A percentile compares a stretch with the other conserved stretches of the same genome.
Evolutionary conservation across 2,888 invertebrate species (phyloP).

Genomic region (Troides aeacus): DNA sequence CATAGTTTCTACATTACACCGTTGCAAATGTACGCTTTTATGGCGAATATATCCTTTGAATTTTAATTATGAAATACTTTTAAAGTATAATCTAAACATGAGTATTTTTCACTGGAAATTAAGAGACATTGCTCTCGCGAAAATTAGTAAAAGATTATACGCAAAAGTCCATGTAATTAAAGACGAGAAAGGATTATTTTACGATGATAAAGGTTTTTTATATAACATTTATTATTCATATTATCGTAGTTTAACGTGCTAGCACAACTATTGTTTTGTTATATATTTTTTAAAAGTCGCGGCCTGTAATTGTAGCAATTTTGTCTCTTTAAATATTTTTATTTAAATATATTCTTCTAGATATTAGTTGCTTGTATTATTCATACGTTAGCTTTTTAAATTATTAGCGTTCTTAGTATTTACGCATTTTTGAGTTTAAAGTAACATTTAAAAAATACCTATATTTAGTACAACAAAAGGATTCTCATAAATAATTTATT

Average conservation of each 20-base stretch:
- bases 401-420: no score
- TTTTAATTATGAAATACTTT: neutral
- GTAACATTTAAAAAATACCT: no score
- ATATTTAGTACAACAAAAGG: no score
- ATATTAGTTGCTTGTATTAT: no score
- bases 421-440: no score
- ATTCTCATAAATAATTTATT: no score
- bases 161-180: slow-evolving; percentile 68
- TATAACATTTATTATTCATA: neutral
- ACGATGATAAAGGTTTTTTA: slow-evolving; percentile 62
- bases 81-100: slow-evolving; percentile 32
- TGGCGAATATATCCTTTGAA: neutral
- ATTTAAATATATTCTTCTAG: no score
- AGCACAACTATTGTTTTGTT: neutral
- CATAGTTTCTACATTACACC: neutral
- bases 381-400: no score
- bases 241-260: neutral
- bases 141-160: slow-evolving; percentile 63
- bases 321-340: no score
- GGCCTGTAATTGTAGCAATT: no score
- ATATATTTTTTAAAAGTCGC: neutral
- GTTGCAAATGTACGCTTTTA: neutral
- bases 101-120: slow-evolving; percentile 69
- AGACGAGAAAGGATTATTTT: slow-evolving; percentile 66
- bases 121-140: slow-evolving; percentile 66